These are phyloP conservation scores for Hirundichthys speculiger DNA, from an alignment of 2,113 vertebrate genomes.

Conservation along the genomic window DNA sequence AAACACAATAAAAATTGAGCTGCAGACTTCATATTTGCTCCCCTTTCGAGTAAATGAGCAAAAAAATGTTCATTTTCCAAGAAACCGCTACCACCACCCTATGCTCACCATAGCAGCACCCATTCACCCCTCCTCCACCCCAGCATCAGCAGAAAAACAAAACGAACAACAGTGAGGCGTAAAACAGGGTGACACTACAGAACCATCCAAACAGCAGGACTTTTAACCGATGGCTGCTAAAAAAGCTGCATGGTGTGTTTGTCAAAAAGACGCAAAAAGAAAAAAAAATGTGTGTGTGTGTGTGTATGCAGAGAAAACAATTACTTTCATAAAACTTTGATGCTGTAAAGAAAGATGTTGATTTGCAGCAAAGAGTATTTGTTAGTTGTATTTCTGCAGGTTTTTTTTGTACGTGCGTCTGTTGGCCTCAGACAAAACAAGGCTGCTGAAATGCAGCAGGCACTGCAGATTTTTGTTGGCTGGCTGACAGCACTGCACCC, in stretches of 20 bases:
- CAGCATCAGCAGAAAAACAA: conserved; percentile 67
- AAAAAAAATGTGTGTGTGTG: too few relatives aligned
- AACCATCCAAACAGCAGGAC: conserved; percentile 23
- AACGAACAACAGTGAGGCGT: conserved; percentile 59
- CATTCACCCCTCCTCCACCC: conserved; percentile 56
- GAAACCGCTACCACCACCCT: conserved; percentile 41
- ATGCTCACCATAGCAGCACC: conserved; percentile 8
- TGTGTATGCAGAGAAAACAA: too few relatives aligned
- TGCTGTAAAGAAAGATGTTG: conserved; percentile 4
- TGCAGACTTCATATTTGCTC: conserved; percentile 63
- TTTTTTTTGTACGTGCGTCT: conserved; percentile 37
- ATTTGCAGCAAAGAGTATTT: conserved; percentile 8
- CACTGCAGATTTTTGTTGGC: conserved; percentile 98
- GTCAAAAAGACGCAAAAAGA: too few relatives aligned
- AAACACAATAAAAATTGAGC: conserved; percentile 13
- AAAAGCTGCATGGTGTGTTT: neutral
- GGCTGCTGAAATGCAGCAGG: conserved; percentile 90
- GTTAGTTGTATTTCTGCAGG: conserved; percentile 14
- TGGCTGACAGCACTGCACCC: conserved; percentile 86
- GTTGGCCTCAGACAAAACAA: conserved; percentile 87
- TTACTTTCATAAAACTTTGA: conserved; percentile 13
- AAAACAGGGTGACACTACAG: conserved; percentile 20
- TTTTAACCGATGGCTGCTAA: neutral
- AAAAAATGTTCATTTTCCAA: conserved; percentile 70
- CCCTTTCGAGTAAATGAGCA: conserved; percentile 65